Base-by-base conservation (phyloP, 2,888 invertebrate species). In the Rhorus exstirpatorius region DNA sequence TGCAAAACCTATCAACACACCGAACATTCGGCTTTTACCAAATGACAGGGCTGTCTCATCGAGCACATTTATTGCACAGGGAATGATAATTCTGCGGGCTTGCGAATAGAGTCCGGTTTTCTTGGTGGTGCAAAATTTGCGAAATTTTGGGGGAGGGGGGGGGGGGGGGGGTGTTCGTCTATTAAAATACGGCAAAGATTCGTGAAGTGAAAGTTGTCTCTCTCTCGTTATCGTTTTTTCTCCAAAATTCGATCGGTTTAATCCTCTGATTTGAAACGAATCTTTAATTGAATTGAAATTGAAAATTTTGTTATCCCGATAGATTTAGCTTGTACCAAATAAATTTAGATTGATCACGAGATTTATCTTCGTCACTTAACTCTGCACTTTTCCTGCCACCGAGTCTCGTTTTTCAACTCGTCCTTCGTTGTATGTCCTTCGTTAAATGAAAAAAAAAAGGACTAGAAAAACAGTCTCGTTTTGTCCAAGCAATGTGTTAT, bases 401-500 rank as follows among this genome's bases (percentile, higher is more conserved):
- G 6, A 31, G 12, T 19, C 70, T 55, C 58, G 58, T 58, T 70
- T 58, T 4, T 31, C 24, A n/a, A 58, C 58, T 44, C 38, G n/a
- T n/a, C n/a, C n/a, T 31, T 31, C 31, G 6, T 31, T 31, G n/a
- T 31, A 31, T 31, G 6, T 31, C 2, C 31, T 46, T 12, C 41
- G 14, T 26, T 55, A 8, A 21, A 35, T 3, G n/a, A 72, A 68
- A 67, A 68, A 46, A 51, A 31, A 21, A 31, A 8, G 2, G 10
- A 61, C n/a, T 38, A 31, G 44, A 51, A 61, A 63, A 80, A 55
- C 12, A 41, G 46, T 58, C 65, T 79, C 79, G 75, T 70, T 82
- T 82, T 78, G 78, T 72, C 67, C 63, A 74, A 78, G 70, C 67
- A 24, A 61, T 60, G 71, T 72, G 76, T 72, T 67, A 61, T 51